Evolutionary conservation across 2,797 vertebrate species (phyloP).

Genomic region (Pseudomugil gertrudae): DNA sequence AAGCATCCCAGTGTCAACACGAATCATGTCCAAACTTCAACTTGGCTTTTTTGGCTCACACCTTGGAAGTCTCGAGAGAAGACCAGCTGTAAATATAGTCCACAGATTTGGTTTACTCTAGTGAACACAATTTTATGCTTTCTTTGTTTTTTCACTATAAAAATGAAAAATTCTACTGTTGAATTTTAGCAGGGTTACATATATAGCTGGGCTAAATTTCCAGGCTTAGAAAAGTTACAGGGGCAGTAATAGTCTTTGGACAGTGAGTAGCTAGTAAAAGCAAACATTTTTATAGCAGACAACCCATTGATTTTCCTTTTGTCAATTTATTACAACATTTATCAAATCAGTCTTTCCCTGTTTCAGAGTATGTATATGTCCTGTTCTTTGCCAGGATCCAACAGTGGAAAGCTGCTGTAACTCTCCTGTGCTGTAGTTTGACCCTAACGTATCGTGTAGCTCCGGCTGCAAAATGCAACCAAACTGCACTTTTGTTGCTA

Average conservation of each 20-base stretch:
- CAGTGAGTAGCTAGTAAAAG: too few relatives aligned
- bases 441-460: background rate
- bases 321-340: too few relatives aligned
- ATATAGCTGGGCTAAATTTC: too few relatives aligned
- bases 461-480: background rate
- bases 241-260: too few relatives aligned
- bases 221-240: too few relatives aligned
- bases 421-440: background rate
- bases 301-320: too few relatives aligned
- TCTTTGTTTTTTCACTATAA: background rate
- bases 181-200: too few relatives aligned
- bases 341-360: too few relatives aligned
- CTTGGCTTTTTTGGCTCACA: slow-evolving; percentile 46
- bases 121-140: slow-evolving; percentile 28
- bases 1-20: slow-evolving; percentile 30
- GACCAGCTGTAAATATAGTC: slow-evolving; percentile 41
- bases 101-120: slow-evolving; percentile 31
- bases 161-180: background rate
- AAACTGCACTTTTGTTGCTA: background rate
- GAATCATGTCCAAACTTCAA: slow-evolving; percentile 61
- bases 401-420: background rate
- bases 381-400: too few relatives aligned
- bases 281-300: too few relatives aligned
- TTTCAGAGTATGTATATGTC: too few relatives aligned
- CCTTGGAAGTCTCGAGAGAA: slow-evolving; percentile 51